Evolutionary conservation across 1,140 invertebrate species (phyloP), one percentile per base, ranked within the genome.

Genomic region (Brachionus manjavacas): DNA sequence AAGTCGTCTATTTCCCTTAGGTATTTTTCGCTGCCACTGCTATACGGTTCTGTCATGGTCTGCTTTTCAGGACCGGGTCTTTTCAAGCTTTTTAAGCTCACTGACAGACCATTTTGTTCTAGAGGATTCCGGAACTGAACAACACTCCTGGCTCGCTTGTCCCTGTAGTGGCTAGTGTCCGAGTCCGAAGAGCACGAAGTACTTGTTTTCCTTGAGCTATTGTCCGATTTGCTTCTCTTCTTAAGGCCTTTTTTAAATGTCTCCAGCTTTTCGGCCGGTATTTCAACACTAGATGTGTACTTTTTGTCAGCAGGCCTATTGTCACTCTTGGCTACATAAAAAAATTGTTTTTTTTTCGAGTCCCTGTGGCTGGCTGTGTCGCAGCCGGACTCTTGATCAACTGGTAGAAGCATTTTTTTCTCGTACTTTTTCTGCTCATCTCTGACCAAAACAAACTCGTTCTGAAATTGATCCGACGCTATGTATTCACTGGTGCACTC

Each of bases 51-150:
- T n/a, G 79, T 81, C 79, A 81, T 81, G 11, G 64, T 68, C n/a
- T 81, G 52, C 7, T 81, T 81, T 20, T 81, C 79, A 14, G 79
- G 28, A 9, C 52, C 35, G 7, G 79, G 79, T 68, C 35, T 8
- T 68, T 81, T 81, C n/a, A 81, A n/a, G 20, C 79, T 81, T n/a
- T 68, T 81, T 16, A 81, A 64, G 23, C 79, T 81, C 1, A 81
- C 79, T 3, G 52, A 68, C 41, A 81, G 35, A 3, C 78, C 78
- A 78, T 78, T 64, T 31, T 74, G 70, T 23, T 41, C 31, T 8
- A 41, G 4, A 6, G 72, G 72, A 31, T 76, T 76, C 55, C 64
- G 64, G 39, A 81, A 81, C 23, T 81, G 79, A n/a, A 81, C 79
- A 12, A 46, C 52, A 81, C 52, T 81, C 25, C 35, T 81, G 8